phyloP scores from a whole-genome alignment of 2,797 vertebrate genomes.

The Chromobotia macracanthus region DNA sequence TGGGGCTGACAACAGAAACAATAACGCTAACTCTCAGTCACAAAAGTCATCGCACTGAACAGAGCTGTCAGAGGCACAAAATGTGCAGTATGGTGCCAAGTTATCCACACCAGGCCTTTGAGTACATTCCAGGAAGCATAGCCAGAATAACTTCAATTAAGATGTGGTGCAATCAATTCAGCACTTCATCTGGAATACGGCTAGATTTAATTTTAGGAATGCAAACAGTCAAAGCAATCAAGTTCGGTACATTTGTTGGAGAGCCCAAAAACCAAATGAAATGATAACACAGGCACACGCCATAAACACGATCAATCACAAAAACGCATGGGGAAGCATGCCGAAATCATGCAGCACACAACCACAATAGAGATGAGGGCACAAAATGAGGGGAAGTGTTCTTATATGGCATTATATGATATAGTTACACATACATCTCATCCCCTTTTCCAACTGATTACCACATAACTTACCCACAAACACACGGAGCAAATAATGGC shows the following conservation, averaged over 20 bases:
- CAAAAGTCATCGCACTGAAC: constrained; percentile 28
- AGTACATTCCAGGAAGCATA: constrained; percentile 34
- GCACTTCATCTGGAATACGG: constrained; percentile 20
- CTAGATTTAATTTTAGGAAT: constrained; percentile 6
- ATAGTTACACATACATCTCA: neutral
- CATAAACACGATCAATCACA: constrained; percentile 72
- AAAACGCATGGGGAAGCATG: constrained; percentile 70
- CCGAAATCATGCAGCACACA: constrained; percentile 75
- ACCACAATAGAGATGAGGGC: constrained; percentile 74
- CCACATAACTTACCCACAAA: too few species aligned
- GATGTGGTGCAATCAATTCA: constrained; percentile 21
- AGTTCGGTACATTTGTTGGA: neutral
- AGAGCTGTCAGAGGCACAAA: neutral
- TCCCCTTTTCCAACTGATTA: neutral
- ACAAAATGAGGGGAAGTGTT: constrained; percentile 66
- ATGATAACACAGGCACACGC: constrained; percentile 65
- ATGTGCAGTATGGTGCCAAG: neutral
- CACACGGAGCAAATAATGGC: too few species aligned
- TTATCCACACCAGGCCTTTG: constrained; percentile 20
- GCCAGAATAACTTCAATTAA: constrained; percentile 17
- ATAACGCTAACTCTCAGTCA: constrained; percentile 54
- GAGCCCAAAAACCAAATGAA: constrained; percentile 34
- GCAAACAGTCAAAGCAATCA: constrained; percentile 8
- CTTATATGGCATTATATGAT: neutral
- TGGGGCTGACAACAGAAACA: constrained; percentile 75